Percentiles rank a stretch among this genome's conserved stretches.
These are phyloP conservation scores for Pseudomyrmex concolor DNA, from an alignment of 1,140 invertebrate genomes.

Conservation along the genomic window DNA sequence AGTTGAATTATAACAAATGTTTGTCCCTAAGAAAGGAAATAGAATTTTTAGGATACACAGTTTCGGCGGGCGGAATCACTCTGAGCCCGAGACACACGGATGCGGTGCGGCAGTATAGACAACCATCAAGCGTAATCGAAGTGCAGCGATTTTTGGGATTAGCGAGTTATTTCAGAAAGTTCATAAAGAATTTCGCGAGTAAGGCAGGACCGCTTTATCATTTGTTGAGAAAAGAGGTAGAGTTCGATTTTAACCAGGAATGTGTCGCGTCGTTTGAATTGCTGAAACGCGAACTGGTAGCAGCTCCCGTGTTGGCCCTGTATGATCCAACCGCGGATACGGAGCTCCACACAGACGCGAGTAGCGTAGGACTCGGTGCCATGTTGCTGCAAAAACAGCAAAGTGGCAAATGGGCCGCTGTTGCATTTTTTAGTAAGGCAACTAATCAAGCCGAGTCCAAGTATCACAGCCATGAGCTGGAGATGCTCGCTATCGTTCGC, in stretches of 20 bases:
- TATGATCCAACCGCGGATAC: neutral
- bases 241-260: neutral
- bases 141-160: neutral
- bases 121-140: neutral
- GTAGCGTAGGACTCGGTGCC: neutral
- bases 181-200: neutral
- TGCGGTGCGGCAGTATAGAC: neutral
- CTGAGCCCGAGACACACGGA: neutral
- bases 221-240: neutral
- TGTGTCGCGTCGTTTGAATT: neutral
- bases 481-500: neutral
- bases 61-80: neutral
- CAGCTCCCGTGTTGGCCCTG: neutral
- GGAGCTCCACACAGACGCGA: neutral
- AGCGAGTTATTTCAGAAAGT: slow-evolving; percentile 5
- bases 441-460: neutral
- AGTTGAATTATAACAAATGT: no score
- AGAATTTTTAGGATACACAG: neutral
- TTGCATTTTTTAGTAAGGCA: neutral
- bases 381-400: neutral
- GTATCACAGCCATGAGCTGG: neutral
- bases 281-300: neutral
- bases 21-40: neutral
- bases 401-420: neutral
- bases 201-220: neutral